Percentiles rank a stretch among this genome's conserved stretches.
These are phyloP conservation scores for Furcifer pardalis DNA, from an alignment of 2,797 vertebrate species.

Conservation along the genomic window DNA sequence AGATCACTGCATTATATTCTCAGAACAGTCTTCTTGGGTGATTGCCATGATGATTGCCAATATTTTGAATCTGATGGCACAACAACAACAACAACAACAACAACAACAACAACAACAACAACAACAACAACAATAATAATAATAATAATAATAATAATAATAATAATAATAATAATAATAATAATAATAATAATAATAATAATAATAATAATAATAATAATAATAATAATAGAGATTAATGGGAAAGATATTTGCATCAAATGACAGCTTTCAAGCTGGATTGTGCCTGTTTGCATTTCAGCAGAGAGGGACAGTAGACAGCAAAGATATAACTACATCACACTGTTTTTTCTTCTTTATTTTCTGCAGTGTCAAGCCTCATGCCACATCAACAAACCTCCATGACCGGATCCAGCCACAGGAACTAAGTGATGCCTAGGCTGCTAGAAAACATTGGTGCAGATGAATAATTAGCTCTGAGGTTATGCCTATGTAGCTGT, in stretches of 20 bases:
- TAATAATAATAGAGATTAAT: neutral
- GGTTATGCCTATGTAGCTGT: neutral
- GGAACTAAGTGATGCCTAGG: neutral
- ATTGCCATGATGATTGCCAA: too few species aligned
- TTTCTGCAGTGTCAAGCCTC: neutral
- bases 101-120: too few species aligned
- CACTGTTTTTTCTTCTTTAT: neutral
- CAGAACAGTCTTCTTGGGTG: too few species aligned
- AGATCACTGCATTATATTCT: too few species aligned
- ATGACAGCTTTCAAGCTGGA: neutral
- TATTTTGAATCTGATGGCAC: too few species aligned
- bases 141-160: too few species aligned
- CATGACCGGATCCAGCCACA: neutral
- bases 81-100: too few species aligned
- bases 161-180: too few species aligned
- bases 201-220: too few species aligned
- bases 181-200: too few species aligned
- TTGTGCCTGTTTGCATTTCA: neutral
- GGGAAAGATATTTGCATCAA: neutral
- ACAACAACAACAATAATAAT: too few species aligned
- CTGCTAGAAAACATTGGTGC: neutral
- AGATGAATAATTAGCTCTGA: conserved; percentile 10
- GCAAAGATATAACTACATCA: neutral
- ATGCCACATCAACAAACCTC: neutral
- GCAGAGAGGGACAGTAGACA: neutral